Evolutionary conservation across 2,113 vertebrate genomes (phyloP).

Genomic region (Mirounga angustirostris): DNA sequence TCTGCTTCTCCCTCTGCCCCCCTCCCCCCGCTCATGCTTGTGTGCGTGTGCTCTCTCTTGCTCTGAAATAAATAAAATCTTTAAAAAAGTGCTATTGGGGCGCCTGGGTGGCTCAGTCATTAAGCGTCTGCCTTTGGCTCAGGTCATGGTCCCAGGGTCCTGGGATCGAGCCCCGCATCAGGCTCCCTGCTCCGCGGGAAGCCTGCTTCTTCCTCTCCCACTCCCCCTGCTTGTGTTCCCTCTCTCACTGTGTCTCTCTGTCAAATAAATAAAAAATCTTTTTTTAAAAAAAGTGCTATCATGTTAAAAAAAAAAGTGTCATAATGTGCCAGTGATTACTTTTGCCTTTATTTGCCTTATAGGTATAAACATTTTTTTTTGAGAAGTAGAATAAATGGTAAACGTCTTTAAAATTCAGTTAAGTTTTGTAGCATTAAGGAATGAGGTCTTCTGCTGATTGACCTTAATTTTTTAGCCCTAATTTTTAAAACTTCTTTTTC

Average conservation of each 20-base stretch:
- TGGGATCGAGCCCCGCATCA: too few species aligned
- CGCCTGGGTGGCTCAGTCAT: too few species aligned
- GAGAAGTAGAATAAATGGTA: background rate
- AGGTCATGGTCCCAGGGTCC: too few species aligned
- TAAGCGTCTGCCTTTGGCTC: too few species aligned
- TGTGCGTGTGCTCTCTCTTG: fast-evolving
- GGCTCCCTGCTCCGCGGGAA: too few species aligned
- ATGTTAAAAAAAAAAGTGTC: background rate
- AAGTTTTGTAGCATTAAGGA: background rate
- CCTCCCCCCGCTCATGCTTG: background rate
- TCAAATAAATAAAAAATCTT: background rate
- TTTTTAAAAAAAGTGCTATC: background rate
- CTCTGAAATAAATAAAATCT: background rate
- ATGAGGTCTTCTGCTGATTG: background rate
- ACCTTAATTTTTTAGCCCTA: background rate
- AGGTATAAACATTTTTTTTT: background rate
- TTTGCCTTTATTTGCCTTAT: background rate
- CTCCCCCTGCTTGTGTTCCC: too few species aligned
- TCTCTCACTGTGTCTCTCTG: too few species aligned
- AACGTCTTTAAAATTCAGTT: background rate
- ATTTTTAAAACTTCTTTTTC: constrained; percentile 13
- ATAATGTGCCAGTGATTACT: background rate
- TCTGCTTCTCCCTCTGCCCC: background rate
- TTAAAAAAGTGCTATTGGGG: background rate
- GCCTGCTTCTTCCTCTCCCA: too few species aligned